Evolutionary conservation across 2,113 vertebrate genomes (phyloP).

Genomic region (Silurus glanis): DNA sequence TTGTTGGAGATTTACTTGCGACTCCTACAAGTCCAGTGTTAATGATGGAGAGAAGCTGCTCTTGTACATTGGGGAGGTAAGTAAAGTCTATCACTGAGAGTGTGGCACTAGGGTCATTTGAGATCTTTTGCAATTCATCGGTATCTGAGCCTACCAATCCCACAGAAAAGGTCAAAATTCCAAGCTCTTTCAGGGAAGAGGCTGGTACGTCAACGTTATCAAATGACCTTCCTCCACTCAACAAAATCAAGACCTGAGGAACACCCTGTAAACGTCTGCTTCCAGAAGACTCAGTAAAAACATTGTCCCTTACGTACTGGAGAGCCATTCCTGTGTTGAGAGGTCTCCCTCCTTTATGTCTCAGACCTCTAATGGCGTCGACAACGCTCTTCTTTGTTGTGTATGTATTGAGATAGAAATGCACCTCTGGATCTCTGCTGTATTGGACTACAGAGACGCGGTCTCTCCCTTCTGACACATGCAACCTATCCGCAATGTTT

Average conservation of each 20-base stretch:
- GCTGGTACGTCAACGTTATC: constrained; percentile 49
- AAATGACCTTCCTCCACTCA: constrained; percentile 53
- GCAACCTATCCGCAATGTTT: constrained; percentile 51
- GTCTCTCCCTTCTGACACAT: constrained; percentile 50
- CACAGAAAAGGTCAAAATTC: constrained; percentile 49
- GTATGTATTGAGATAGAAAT: constrained; percentile 63
- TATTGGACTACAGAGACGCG: constrained; percentile 60
- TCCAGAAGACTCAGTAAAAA: constrained; percentile 50
- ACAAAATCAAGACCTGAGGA: constrained; percentile 54
- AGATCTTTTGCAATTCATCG: constrained; percentile 54
- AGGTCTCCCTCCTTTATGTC: constrained; percentile 61
- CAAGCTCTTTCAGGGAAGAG: constrained; percentile 53
- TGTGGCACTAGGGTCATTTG: constrained; percentile 45
- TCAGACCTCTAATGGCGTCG: constrained; percentile 50
- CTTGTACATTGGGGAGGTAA: constrained; percentile 52
- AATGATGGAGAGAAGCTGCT: constrained; percentile 35
- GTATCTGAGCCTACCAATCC: constrained; percentile 60
- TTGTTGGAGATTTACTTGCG: background rate
- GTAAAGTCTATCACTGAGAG: constrained; percentile 52
- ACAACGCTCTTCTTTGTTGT: constrained; percentile 50
- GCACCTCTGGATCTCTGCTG: constrained; percentile 51
- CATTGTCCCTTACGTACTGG: constrained; percentile 52
- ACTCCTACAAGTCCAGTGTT: background rate
- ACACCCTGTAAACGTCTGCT: constrained; percentile 52
- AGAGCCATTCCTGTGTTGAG: constrained; percentile 63